A percentile compares a stretch with the other conserved stretches of the same genome.
Conservation (phyloP, 2,888 invertebrate genomes). For the Leucophenga maculata region DNA sequence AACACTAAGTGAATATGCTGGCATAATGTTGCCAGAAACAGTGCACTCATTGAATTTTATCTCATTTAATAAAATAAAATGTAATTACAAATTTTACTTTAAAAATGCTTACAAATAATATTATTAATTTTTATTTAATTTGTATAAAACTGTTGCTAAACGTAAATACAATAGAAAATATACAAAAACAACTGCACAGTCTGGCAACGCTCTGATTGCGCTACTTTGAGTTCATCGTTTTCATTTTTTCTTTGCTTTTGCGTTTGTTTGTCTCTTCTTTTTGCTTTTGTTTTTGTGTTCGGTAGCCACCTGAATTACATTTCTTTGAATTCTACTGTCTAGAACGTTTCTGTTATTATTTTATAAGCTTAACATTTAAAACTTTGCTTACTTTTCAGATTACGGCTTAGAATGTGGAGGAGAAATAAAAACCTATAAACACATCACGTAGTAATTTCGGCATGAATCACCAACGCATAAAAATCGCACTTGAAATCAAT, state of each 20-base stretch:
- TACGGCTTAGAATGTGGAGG: too few relatives aligned
- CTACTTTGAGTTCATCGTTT: conserved; percentile 66
- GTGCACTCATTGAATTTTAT: too few relatives aligned
- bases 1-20: background rate
- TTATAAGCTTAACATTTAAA: too few relatives aligned
- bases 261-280: background rate
- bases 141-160: too few relatives aligned
- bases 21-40: conserved; percentile 6
- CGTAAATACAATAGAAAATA: too few relatives aligned
- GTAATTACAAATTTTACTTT: too few relatives aligned
- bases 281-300: background rate
- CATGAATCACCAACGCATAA: background rate
- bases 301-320: conserved; percentile 22
- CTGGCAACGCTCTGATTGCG: conserved; percentile 38
- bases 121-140: too few relatives aligned
- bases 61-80: too few relatives aligned
- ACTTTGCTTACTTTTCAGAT: conserved; percentile 3
- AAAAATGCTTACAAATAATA: too few relatives aligned
- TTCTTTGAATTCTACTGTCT: too few relatives aligned
- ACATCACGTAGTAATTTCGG: background rate
- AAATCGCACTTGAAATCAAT: background rate
- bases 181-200: background rate
- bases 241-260: conserved; percentile 57
- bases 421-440: background rate
- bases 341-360: too few relatives aligned